Evolutionary conservation across 2,888 invertebrate species (phyloP).

Genomic region (Iphiclides podalirius): DNA sequence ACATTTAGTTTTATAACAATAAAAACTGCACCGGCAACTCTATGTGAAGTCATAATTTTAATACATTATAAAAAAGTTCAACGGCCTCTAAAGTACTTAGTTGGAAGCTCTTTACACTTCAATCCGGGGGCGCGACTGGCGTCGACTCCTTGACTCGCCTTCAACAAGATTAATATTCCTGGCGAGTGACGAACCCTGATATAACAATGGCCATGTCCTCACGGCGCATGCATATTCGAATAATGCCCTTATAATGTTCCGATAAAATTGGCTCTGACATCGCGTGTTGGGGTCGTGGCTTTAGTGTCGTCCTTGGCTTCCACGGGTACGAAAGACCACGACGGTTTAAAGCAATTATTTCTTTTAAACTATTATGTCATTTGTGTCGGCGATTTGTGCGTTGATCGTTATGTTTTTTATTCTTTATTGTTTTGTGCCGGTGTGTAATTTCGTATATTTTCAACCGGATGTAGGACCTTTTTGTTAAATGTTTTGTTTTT

Average conservation of each 20-base stretch:
- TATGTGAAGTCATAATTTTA: slow-evolving; percentile 28
- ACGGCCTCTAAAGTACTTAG: slow-evolving; percentile 51
- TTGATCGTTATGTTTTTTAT: slow-evolving; percentile 35
- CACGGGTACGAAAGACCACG: slow-evolving; percentile 43
- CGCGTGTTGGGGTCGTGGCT: slow-evolving; percentile 53
- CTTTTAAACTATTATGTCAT: slow-evolving; percentile 28
- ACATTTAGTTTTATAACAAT: too few species aligned
- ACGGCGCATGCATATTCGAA: slow-evolving; percentile 75
- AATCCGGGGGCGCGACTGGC: slow-evolving; percentile 40
- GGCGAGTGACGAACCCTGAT: slow-evolving; percentile 60
- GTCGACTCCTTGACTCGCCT: slow-evolving; percentile 51
- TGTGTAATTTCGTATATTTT: too few species aligned
- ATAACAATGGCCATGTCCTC: slow-evolving; percentile 68
- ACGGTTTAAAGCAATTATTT: slow-evolving; percentile 24
- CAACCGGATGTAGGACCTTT: too few species aligned
- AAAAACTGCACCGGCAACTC: too few species aligned
- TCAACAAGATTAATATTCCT: slow-evolving; percentile 75
- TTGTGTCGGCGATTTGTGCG: slow-evolving; percentile 34
- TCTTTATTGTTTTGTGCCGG: slow-evolving; percentile 25
- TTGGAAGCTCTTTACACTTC: slow-evolving; percentile 41
- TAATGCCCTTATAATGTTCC: slow-evolving; percentile 77
- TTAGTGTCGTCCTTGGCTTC: slow-evolving; percentile 64
- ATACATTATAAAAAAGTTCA: slow-evolving; percentile 52
- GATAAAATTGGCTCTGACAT: slow-evolving; percentile 68
- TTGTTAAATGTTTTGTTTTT: too few species aligned